Base-by-base conservation (phyloP, 2,113 vertebrate species). In the Struthio camelus region DNA sequence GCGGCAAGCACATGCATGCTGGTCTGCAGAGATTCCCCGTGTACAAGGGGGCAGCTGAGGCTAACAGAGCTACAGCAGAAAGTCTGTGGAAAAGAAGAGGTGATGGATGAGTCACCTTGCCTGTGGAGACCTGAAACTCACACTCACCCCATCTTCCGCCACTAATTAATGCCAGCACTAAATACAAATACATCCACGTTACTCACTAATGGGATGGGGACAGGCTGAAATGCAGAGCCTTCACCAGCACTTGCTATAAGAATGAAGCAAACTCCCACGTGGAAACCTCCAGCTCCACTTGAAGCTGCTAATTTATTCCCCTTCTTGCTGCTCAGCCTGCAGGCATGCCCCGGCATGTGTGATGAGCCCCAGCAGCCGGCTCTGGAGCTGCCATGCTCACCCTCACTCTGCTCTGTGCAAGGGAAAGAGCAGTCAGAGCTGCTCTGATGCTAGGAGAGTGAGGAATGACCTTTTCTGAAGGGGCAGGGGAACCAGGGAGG, bases 301-400 rank as follows among this genome's bases (percentile, higher is more conserved):
- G 65, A 89, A 96, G 46, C 93, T 66, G 92, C 78, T 96, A 89
- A 96, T 95, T 95, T 87, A 96, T 96, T 96, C 90, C 80, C 78
- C 25, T 90, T 27, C 64, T 69, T 58, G 69, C 80, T 89, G 80
- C 93, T 97, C 93, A 93, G 80, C 80, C 93, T 92, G 89, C 91
- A 96, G 89, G 88, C 80, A 18, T 46, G 77, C 80, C 89, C 80
- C 15, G 20, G 71, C 15, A 36, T 4, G 86, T 69, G 94, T 80
- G 83, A 70, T 61, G 84, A 62, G 93, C 19, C 77, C 77, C 66
- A 50, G 61, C 77, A 86, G 53, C 77, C 13, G 0, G 10, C 36
- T 42, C 72, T 0, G 0, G 77, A 58, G 77, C 77, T 53, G 84
- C 80, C 1, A 0, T 77, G 59, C 80, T 84, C 84, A 89, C 64